Evolutionary conservation across 2,113 vertebrate species (phyloP).

Genomic region (Urocynchramus pylzowi): DNA sequence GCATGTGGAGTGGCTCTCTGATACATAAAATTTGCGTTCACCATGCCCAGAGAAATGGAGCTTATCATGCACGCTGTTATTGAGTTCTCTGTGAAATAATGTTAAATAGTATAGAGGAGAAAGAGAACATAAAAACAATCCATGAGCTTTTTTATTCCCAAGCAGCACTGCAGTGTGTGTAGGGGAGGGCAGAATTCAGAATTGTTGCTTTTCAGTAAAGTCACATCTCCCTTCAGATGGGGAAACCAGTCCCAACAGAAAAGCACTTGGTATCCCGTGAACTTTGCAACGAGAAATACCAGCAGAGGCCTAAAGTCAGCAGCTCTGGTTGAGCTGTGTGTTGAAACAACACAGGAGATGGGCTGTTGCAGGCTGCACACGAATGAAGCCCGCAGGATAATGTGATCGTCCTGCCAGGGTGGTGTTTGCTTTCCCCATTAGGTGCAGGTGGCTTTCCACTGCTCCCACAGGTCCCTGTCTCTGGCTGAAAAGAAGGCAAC

Average conservation of each 20-base stretch:
- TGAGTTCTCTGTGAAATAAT: neutral
- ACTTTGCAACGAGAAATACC: neutral
- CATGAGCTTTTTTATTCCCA: neutral
- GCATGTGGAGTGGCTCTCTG: neutral
- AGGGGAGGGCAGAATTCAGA: neutral
- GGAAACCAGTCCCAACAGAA: neutral
- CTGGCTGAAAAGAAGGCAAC: neutral
- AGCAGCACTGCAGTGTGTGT: neutral
- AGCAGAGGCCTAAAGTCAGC: neutral
- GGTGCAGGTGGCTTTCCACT: neutral
- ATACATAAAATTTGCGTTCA: neutral
- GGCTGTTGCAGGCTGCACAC: neutral
- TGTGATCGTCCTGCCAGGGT: neutral
- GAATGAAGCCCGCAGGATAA: rapidly evolving
- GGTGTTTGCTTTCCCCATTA: rapidly evolving
- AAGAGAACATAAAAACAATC: neutral
- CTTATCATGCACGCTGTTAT: neutral
- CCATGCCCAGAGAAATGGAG: neutral
- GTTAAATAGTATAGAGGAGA: neutral
- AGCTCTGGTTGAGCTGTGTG: neutral
- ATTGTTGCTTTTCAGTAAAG: neutral
- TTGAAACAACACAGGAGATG: neutral
- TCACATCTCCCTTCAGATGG: neutral
- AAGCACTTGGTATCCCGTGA: rapidly evolving
- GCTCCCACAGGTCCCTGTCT: neutral